Evolutionary conservation across 1,140 invertebrate genomes (phyloP).

Genomic region (Elymnias hypermnestra): DNA sequence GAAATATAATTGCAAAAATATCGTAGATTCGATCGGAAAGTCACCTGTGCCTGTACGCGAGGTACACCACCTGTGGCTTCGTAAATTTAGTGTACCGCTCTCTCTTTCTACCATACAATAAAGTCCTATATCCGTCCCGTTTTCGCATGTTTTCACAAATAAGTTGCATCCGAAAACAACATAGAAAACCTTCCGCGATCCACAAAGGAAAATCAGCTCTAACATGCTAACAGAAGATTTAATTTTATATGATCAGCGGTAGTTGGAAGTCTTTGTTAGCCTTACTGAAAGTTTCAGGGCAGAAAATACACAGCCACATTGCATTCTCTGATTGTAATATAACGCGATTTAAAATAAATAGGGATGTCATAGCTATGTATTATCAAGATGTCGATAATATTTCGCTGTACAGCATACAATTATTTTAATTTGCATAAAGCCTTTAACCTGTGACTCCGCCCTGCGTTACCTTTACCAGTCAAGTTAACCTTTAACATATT

Average conservation of each 20-base stretch:
- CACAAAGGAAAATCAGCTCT: constrained; percentile 29
- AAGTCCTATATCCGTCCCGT: constrained; percentile 30
- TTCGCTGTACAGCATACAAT: too few relatives aligned
- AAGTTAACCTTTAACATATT: too few relatives aligned
- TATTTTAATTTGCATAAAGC: too few relatives aligned
- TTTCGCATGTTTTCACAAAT: constrained; percentile 70
- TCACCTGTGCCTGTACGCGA: constrained; percentile 53
- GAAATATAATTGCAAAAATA: too few relatives aligned
- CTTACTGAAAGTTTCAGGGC: constrained; percentile 59
- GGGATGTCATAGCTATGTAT: constrained; percentile 28
- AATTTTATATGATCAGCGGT: constrained; percentile 19
- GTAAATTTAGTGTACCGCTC: constrained; percentile 66
- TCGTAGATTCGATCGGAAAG: too few relatives aligned
- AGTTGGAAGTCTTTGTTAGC: constrained; percentile 56
- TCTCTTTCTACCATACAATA: constrained; percentile 33
- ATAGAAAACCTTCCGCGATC: constrained; percentile 51
- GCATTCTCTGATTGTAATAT: constrained; percentile 71
- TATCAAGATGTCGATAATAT: constrained; percentile 20
- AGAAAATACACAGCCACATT: constrained; percentile 54
- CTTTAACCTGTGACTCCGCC: too few relatives aligned
- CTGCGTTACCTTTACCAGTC: too few relatives aligned
- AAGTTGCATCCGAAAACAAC: constrained; percentile 73
- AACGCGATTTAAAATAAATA: constrained; percentile 71
- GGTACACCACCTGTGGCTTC: constrained; percentile 73
- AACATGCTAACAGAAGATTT: constrained; percentile 20